Percentiles rank a stretch among this genome's conserved stretches.
These are phyloP conservation scores for Eupithecia dodoneata DNA, from an alignment of 2,888 invertebrate genomes.

Conservation along the genomic window DNA sequence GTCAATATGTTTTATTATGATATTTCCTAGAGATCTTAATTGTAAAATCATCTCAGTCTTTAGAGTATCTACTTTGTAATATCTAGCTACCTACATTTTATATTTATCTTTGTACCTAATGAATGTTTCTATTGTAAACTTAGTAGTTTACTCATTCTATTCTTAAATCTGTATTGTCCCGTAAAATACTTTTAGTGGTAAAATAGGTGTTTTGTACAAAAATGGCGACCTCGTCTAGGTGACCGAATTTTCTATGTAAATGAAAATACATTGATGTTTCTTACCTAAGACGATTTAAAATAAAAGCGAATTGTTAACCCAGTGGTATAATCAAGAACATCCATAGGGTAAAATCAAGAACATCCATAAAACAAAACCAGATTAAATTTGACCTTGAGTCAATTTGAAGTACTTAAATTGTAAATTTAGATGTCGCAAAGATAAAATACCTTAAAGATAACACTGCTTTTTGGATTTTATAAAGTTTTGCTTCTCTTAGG, in stretches of 20 bases:
- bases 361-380: conserved; percentile 4
- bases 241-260: conserved; percentile 80
- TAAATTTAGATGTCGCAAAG: conserved; percentile 37
- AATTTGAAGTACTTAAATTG: conserved; percentile 58
- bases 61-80: conserved; percentile 71
- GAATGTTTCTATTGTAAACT: conserved; percentile 81
- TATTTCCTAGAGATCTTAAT: conserved; percentile 49
- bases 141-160: conserved; percentile 78
- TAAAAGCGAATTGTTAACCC: conserved; percentile 44
- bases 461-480: conserved; percentile 60
- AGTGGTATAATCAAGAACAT: conserved; percentile 44
- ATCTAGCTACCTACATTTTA: conserved; percentile 75
- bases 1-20: conserved; percentile 41
- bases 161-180: conserved; percentile 80
- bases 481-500: conserved; percentile 44
- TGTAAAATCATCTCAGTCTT: conserved; percentile 68
- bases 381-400: conserved; percentile 9
- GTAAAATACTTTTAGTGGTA: conserved; percentile 67
- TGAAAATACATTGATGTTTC: conserved; percentile 47
- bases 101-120: conserved; percentile 78
- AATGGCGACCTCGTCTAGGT: conserved; percentile 82
- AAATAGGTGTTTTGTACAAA: conserved; percentile 80
- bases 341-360: conserved; percentile 40
- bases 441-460: conserved; percentile 31
- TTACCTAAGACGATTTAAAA: conserved; percentile 58